Evolutionary conservation across 2,797 vertebrate species (phyloP), one percentile per base, ranked within the genome.

Genomic region (Falco biarmicus): DNA sequence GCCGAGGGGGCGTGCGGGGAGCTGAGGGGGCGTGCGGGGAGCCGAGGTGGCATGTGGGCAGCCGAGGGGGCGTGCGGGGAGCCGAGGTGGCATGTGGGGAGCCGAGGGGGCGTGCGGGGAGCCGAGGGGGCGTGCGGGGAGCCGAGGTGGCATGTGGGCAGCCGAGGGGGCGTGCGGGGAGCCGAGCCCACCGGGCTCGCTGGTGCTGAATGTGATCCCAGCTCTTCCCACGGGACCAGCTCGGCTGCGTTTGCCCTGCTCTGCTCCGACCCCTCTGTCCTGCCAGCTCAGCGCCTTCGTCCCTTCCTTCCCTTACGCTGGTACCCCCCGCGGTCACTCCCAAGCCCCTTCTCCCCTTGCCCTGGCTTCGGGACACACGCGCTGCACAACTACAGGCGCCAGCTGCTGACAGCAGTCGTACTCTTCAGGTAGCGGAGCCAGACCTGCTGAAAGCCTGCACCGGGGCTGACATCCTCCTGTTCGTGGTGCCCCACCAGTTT

Each of bases 401-500:
- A 7, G 16, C 1, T 25, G 51, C 37, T 43, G 24, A 13, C 20
- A 26, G 20, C 25, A 4, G 8, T 12, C n/a, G 0, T 1, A 0
- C n/a, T 85, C 9, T 47, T 37, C 97, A 99, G 99, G 92, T 99
- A 92, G 99, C 99, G 25, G 98, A 99, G 94, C 98, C 99, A 41
- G 99, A 99, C 94, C 95, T 99, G 97, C 96, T 97, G 9, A 98
- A 99, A 65, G 98, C 99, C 10, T 98, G 99, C 7, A 98, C 98
- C 2, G 99, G 98, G 68, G 99, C 99, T 0, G 99, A 99, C 92
- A 97, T 99, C 95, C 98, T 99, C 71, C 98, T 99, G 85, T 99
- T 99, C 4, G 99, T 99, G 96, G 98, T 99, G 70, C 99, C 99
- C 11, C 99, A 99, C 95, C 99, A 99, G 98, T 99, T 99, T 91